Evolutionary conservation across 1,140 invertebrate species (phyloP), one percentile per base, ranked within the genome.

Genomic region (Drosophila novamexicana): DNA sequence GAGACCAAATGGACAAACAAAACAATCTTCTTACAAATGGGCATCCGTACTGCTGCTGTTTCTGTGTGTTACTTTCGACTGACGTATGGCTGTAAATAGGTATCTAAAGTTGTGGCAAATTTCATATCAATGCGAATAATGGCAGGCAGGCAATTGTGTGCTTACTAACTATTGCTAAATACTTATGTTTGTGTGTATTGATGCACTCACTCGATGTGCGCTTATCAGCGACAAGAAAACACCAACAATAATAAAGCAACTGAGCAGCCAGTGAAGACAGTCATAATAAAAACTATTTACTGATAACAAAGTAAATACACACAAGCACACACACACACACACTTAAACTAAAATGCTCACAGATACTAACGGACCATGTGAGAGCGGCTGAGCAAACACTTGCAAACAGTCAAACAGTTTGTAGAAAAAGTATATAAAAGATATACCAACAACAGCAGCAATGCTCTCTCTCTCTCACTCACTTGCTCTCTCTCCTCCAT

Each of bases 331-430:
- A 68, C 42, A 47, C 42, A 39, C 42, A 47, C 42, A 39, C 49
- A 45, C 18, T 16, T 18, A 45, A 34, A 50, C 44, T 4, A 32
- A 64, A 57, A 62, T 32, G 14, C 34, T 37, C 53, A 39, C 45
- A 37, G 5, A 44, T 34, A 36, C 59, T 42, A 64, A 3, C 32
- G 50, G 39, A 10, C 16, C 22, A 40, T 44, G 49, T 40, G 68
- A 72, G 58, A 83, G 79, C 84, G 84, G 84, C 84, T 89, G 84
- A 88, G 84, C 85, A 89, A 88, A 88, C 77, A 89, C 66, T 82
- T 73, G 82, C 76, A 79, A 81, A 77, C 67, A 58, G 72, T 29
- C 66, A 64, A 82, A 71, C 53, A 36, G 56, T 71, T 75, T 79
- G 75, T 75, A 83, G 72, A 83, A 88, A 86, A 86, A 79, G 68